Evolutionary conservation across 2,797 vertebrate genomes (phyloP).

Genomic region (Psittacula derbiana): DNA sequence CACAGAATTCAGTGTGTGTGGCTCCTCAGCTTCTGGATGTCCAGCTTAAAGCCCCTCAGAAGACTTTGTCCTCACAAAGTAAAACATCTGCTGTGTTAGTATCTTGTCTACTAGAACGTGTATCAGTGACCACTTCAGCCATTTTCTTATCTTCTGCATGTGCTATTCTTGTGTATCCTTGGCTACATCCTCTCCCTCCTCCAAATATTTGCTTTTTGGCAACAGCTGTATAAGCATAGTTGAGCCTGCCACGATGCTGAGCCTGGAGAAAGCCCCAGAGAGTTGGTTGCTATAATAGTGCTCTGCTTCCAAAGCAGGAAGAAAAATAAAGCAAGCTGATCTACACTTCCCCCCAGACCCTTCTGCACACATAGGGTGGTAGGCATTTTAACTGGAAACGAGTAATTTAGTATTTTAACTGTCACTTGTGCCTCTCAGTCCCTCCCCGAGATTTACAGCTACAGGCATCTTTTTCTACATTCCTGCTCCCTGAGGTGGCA

Average conservation of each 20-base stretch:
- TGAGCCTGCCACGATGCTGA: background rate
- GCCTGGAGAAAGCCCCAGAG: background rate
- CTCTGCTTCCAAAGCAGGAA: background rate
- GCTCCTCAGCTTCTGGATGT: background rate
- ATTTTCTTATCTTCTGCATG: background rate
- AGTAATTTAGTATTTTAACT: background rate
- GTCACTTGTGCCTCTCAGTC: background rate
- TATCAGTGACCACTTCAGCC: background rate
- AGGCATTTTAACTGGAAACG: background rate
- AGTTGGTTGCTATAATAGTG: background rate
- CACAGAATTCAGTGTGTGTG: background rate
- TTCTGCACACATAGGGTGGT: background rate
- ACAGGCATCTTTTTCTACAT: background rate
- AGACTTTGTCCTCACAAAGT: background rate
- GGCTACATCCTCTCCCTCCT: background rate
- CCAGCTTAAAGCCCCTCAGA: background rate
- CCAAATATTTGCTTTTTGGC: background rate
- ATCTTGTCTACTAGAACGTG: background rate
- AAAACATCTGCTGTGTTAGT: background rate
- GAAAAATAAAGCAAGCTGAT: background rate
- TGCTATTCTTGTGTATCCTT: background rate
- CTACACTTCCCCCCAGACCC: background rate
- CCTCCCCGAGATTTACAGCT: background rate
- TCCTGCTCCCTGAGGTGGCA: background rate
- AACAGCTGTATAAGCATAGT: background rate